Evolutionary conservation across 2,113 vertebrate species (phyloP).

Genomic region (Mionectes macconnelli): DNA sequence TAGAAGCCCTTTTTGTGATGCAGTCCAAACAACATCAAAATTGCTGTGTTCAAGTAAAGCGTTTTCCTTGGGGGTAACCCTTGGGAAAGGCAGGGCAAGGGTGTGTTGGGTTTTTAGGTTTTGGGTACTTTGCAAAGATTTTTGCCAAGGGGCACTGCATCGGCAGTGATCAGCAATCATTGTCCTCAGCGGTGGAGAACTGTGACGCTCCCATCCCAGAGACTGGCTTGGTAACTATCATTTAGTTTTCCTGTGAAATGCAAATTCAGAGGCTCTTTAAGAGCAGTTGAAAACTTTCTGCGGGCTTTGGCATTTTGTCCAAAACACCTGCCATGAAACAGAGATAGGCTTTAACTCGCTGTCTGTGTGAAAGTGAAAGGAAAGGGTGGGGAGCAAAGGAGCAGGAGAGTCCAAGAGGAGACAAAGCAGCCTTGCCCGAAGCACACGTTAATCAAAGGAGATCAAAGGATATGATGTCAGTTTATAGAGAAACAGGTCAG

Average conservation of each 20-base stretch:
- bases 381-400: neutral
- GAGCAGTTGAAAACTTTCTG: neutral
- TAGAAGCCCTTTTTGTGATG: neutral
- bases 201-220: neutral
- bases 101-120: neutral
- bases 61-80: neutral
- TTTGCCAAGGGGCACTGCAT: neutral
- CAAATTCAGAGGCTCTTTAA: neutral
- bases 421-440: slow-evolving; percentile 71
- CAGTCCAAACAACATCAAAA: neutral
- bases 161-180: accelerated
- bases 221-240: accelerated
- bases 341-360: neutral
- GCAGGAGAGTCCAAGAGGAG: slow-evolving; percentile 31
- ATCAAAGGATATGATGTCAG: slow-evolving; percentile 84
- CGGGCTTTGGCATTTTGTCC: neutral
- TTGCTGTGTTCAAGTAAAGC: neutral
- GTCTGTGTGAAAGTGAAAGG: slow-evolving; percentile 32
- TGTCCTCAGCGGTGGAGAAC: accelerated
- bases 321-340: neutral
- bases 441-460: slow-evolving; percentile 57
- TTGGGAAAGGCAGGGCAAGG: neutral
- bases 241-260: neutral
- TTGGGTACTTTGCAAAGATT: neutral
- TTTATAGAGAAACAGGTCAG: slow-evolving; percentile 88